These are phyloP conservation scores for Mizuhopecten yessoensis DNA, from an alignment of 1,140 invertebrate genomes.

Conservation along the genomic window DNA sequence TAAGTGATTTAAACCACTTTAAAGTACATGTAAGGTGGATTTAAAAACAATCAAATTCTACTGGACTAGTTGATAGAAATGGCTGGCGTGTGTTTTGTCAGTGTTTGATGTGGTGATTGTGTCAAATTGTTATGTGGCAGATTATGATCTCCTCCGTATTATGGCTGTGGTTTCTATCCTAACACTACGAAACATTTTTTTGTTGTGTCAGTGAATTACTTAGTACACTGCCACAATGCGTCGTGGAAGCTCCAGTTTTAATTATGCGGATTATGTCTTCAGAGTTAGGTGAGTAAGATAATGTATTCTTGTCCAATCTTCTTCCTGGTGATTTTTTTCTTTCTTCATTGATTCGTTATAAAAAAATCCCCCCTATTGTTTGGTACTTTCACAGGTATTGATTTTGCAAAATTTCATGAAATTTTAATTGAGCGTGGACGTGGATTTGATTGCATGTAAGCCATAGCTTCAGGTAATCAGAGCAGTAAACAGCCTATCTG, in stretches of 20 bases:
- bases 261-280: slow-evolving; percentile 28
- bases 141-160: not conserved
- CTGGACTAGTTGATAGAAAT: not conserved
- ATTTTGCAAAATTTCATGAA: slow-evolving; percentile 6
- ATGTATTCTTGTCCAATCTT: not conserved
- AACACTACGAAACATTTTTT: not conserved
- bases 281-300: not conserved
- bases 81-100: slow-evolving; percentile 7
- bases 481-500: too few species aligned
- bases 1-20: not conserved
- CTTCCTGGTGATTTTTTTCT: not conserved
- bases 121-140: not conserved
- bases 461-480: too few species aligned
- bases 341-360: not conserved
- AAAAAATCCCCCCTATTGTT: not conserved
- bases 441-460: not conserved
- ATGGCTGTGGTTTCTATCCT: not conserved
- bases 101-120: slow-evolving; percentile 21
- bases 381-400: not conserved
- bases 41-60: not conserved
- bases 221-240: not conserved
- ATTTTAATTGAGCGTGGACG: not conserved
- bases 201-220: not conserved
- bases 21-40: slow-evolving; percentile 17
- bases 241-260: slow-evolving; percentile 16